Percentiles rank a stretch among this genome's conserved stretches.
Conservation (phyloP, 2,113 vertebrate species). For the Nycticryphes semicollaris region DNA sequence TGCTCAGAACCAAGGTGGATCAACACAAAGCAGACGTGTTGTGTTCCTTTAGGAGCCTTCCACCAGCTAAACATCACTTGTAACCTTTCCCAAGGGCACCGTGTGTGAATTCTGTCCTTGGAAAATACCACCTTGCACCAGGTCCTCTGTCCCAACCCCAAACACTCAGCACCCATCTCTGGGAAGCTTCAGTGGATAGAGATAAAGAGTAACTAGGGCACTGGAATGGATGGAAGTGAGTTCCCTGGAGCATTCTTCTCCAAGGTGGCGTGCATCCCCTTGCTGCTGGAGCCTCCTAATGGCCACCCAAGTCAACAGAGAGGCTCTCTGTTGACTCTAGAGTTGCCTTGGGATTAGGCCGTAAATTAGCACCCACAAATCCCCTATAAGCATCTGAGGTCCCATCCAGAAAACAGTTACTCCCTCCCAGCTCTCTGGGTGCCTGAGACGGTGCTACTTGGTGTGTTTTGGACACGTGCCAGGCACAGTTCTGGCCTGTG, state of each 20-base stretch:
- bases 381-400: not conserved
- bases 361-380: not conserved
- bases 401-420: not conserved
- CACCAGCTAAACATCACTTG: not conserved
- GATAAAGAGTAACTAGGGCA: not conserved
- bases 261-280: fast-evolving
- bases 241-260: not conserved
- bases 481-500: not conserved
- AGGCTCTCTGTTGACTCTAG: not conserved
- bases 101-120: fast-evolving
- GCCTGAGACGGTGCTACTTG: not conserved
- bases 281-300: not conserved
- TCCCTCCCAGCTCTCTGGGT: not conserved
- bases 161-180: fast-evolving
- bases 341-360: not conserved
- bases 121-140: fast-evolving
- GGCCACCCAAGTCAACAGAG: not conserved
- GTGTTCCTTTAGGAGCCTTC: not conserved
- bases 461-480: not conserved
- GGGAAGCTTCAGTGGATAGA: fast-evolving
- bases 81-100: not conserved
- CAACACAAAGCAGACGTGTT: not conserved
- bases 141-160: not conserved
- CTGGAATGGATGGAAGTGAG: fast-evolving
- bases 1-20: not conserved